phyloP scores from a whole-genome alignment of 2,888 invertebrate species.

The Eupithecia pulchellata region DNA sequence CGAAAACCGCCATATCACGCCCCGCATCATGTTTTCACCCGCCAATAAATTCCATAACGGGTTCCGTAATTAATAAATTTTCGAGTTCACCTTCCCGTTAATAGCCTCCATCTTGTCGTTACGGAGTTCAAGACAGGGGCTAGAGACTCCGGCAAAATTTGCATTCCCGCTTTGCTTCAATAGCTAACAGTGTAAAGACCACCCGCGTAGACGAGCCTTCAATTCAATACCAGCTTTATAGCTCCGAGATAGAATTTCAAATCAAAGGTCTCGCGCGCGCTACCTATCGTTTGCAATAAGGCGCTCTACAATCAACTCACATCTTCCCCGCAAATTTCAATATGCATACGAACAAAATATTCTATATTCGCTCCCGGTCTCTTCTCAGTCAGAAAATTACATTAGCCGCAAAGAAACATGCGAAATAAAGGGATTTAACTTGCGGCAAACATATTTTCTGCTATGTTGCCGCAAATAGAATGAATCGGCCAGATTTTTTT shows the following conservation, averaged over 20 bases:
- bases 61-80: constrained; percentile 51
- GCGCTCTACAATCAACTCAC: constrained; percentile 70
- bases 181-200: constrained; percentile 78
- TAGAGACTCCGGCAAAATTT: constrained; percentile 78
- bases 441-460: constrained; percentile 53
- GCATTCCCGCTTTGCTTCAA: constrained; percentile 79
- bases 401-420: constrained; percentile 58
- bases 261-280: constrained; percentile 56
- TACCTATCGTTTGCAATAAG: constrained; percentile 71
- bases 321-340: constrained; percentile 69
- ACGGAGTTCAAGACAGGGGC: constrained; percentile 66
- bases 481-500: constrained; percentile 61
- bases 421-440: constrained; percentile 60
- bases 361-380: constrained; percentile 54
- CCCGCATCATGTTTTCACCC: constrained; percentile 48
- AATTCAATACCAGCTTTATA: constrained; percentile 78
- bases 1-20: constrained; percentile 53
- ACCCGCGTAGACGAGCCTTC: constrained; percentile 75
- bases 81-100: constrained; percentile 57
- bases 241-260: constrained; percentile 67
- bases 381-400: constrained; percentile 51
- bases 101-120: constrained; percentile 60
- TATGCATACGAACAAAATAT: constrained; percentile 64
- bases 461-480: constrained; percentile 55
- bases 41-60: constrained; percentile 45